Percentiles rank a stretch among this genome's conserved stretches.
Evolutionary conservation across 2,888 invertebrate species (phyloP).

Genomic region (Lapara coniferarum): DNA sequence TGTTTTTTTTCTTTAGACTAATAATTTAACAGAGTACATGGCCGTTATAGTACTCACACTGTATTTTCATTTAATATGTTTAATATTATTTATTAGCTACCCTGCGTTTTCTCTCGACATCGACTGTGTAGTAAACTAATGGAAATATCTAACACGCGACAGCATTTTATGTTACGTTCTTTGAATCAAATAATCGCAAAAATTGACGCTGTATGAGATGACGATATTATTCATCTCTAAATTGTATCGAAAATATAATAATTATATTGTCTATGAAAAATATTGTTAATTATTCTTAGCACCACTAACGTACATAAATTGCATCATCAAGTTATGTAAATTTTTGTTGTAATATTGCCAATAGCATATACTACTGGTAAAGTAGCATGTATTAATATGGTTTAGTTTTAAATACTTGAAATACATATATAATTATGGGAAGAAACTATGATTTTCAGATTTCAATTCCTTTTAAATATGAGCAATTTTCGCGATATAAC

Average conservation of each 20-base stretch:
- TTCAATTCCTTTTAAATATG: slow-evolving; percentile 29
- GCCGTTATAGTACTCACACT: background rate
- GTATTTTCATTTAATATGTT: slow-evolving; percentile 2
- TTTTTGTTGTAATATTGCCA: slow-evolving; percentile 14
- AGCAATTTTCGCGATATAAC: slow-evolving; percentile 26
- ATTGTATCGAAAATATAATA: slow-evolving; percentile 67
- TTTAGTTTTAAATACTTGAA: background rate
- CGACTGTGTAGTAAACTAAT: slow-evolving; percentile 30
- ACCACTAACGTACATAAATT: slow-evolving; percentile 64
- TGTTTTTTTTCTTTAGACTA: background rate
- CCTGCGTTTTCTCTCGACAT: slow-evolving; percentile 66
- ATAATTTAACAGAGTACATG: background rate
- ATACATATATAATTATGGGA: background rate
- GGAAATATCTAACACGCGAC: background rate
- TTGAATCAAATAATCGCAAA: slow-evolving; percentile 37
- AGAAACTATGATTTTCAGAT: slow-evolving; percentile 18
- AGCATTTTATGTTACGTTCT: background rate
- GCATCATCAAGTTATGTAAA: background rate
- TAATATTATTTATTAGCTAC: slow-evolving; percentile 47
- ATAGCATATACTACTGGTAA: background rate
- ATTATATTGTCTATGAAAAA: slow-evolving; percentile 75
- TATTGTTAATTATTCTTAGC: slow-evolving; percentile 69
- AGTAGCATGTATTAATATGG: slow-evolving; percentile 1
- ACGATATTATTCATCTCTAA: slow-evolving; percentile 65
- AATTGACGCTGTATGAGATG: slow-evolving; percentile 72